Evolutionary conservation across 2,113 vertebrate genomes (phyloP).

Genomic region (Pelodiscus sinensis): DNA sequence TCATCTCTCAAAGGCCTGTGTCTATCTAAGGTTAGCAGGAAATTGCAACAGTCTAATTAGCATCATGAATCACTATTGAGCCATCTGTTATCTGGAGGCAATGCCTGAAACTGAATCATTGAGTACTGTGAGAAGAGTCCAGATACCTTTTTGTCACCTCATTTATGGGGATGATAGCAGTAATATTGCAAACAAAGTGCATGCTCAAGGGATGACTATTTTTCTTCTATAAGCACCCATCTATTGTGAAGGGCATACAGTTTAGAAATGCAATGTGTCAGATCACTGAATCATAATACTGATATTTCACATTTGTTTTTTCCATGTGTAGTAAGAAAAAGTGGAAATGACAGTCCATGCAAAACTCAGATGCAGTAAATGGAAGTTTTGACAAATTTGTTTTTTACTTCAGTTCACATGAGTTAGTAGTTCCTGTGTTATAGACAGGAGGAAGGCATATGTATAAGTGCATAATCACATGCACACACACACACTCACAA

Average conservation of each 20-base stretch:
- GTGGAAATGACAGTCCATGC: not conserved
- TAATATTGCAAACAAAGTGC: not conserved
- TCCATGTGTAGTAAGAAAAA: not conserved
- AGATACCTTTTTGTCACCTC: not conserved
- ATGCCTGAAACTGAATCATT: constrained; percentile 28
- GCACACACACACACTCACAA: not conserved
- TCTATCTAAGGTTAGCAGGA: constrained; percentile 64
- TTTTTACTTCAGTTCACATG: not conserved
- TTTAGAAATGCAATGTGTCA: not conserved
- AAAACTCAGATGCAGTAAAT: not conserved
- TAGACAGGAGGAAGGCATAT: not conserved
- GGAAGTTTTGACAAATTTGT: not conserved
- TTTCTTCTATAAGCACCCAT: not conserved
- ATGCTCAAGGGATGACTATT: not conserved
- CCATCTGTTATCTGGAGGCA: constrained; percentile 52
- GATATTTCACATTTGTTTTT: not conserved
- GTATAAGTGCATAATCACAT: not conserved
- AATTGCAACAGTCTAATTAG: constrained; percentile 65
- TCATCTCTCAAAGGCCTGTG: constrained; percentile 52
- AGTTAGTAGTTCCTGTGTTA: not conserved
- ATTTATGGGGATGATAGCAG: not conserved
- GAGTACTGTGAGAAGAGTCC: constrained; percentile 1
- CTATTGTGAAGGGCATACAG: not conserved
- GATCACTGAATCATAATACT: not conserved
- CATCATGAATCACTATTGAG: constrained; percentile 49